Evolutionary conservation across 2,888 invertebrate species (phyloP), one percentile per base, ranked within the genome.

Genomic region (Scaptomyza reducta): DNA sequence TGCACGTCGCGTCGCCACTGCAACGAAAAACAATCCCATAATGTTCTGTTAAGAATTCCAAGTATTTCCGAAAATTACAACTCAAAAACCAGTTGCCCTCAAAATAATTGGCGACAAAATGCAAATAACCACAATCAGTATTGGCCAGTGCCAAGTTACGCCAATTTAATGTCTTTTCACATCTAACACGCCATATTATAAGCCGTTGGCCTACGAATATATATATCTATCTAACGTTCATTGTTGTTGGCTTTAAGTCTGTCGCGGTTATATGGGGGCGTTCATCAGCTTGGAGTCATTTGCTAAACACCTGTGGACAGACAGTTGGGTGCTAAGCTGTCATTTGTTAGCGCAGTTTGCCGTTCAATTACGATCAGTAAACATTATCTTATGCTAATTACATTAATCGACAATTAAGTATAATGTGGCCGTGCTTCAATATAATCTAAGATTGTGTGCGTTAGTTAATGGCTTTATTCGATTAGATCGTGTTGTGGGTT

Each of bases 1-100:
- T 94, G 92, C 0, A 94, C 94, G 87, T 95, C 95, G 42, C 93
- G 92, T 65, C 93, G 93, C 92, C 92, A 92, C 92, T 92, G 64
- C 2, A 85, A 10, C 22, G 5, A 22, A 22, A 22, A 22, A 22
- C 22, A 31, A 78, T 38, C 7, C 0, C 6, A 47, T 29, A 18
- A 31, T 18, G 13, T 9, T 16, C 10, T 18, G n/a, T 13, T 38
- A 58, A 74, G 69, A 74, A 84, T 87, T 47, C 16, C 18, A 54
- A 64, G 25, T 47, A 70, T 76, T 61, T 74, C 33, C 60, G 25
- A 27, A 40, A 40, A 14, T 0, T 1, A 33, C 5, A 14, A 38
- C n/a, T n/a, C n/a, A 38, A 70, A 65, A 87, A 73, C 80, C 60
- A 69, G 79, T 79, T 61, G 66, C 31, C 42, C 56, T 47, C 61